Evolutionary conservation across 1,140 invertebrate genomes (phyloP).

Genomic region (Philopotamus ludificatus): DNA sequence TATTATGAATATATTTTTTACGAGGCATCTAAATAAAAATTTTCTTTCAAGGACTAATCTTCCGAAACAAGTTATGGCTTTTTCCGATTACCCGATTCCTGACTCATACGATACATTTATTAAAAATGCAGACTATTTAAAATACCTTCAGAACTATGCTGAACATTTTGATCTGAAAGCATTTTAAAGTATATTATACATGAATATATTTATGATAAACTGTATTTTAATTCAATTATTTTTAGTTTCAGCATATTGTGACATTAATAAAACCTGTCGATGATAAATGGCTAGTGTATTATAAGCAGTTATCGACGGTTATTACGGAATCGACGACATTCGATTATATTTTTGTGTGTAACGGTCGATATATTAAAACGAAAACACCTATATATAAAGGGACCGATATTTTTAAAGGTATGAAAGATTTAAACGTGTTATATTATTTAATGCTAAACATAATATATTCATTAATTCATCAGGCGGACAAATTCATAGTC

Average conservation of each 20-base stretch:
- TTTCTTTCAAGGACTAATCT: constrained; percentile 52
- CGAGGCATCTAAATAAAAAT: background rate
- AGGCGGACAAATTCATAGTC: constrained; percentile 70
- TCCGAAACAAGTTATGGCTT: constrained; percentile 51
- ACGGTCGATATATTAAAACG: constrained; percentile 72
- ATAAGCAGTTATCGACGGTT: constrained; percentile 47
- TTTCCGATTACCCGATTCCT: constrained; percentile 63
- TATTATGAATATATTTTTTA: background rate
- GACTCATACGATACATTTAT: constrained; percentile 71
- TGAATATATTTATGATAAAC: background rate
- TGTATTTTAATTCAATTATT: constrained; percentile 13
- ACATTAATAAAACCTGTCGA: constrained; percentile 59
- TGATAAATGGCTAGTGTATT: constrained; percentile 58
- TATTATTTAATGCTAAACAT: background rate
- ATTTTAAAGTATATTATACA: constrained; percentile 67
- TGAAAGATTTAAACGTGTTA: background rate
- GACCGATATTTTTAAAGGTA: constrained; percentile 64
- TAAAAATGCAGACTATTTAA: constrained; percentile 70
- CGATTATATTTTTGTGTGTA: constrained; percentile 80
- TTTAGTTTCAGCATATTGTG: constrained; percentile 56
- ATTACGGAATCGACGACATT: constrained; percentile 56
- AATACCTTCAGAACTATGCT: constrained; percentile 77
- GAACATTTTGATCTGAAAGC: constrained; percentile 67
- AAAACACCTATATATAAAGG: constrained; percentile 60
- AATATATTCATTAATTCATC: background rate